Percentiles rank a stretch among this genome's conserved stretches.
phyloP scores from a whole-genome alignment of 2,797 vertebrate species.

The Lophotriccus pileatus region DNA sequence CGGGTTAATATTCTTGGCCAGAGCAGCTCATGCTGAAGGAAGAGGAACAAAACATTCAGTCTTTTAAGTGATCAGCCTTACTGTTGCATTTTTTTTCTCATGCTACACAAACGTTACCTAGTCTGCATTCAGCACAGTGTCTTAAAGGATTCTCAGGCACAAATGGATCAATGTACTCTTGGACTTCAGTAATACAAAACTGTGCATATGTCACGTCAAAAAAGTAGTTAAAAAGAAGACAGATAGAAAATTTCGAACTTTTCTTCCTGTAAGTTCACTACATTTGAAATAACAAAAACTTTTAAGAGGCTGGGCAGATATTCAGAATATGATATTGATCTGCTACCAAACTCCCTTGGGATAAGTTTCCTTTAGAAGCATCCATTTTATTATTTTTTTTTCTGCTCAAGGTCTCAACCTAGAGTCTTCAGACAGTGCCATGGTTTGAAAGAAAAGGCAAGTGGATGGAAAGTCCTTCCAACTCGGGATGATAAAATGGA shows the following conservation, averaged over 20 bases:
- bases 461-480: background rate
- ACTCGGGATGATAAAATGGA: background rate
- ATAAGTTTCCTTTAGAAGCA: background rate
- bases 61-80: background rate
- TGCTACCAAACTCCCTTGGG: background rate
- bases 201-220: background rate
- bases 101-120: background rate
- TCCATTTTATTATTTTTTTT: background rate
- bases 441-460: background rate
- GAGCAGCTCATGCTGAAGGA: slow-evolving; percentile 12
- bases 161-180: rapidly evolving
- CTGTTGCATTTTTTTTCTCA: background rate
- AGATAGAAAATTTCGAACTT: background rate
- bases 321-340: background rate
- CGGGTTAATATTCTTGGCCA: slow-evolving; percentile 21
- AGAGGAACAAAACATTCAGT: slow-evolving; percentile 39
- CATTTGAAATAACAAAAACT: background rate
- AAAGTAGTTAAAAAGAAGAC: background rate
- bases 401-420: background rate
- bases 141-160: background rate
- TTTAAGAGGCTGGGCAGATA: background rate
- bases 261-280: background rate
- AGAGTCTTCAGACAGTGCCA: background rate
- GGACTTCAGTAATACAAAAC: background rate
- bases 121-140: background rate